Conservation (phyloP, 2,888 invertebrate genomes). For the Phrixothrix hirtus region DNA sequence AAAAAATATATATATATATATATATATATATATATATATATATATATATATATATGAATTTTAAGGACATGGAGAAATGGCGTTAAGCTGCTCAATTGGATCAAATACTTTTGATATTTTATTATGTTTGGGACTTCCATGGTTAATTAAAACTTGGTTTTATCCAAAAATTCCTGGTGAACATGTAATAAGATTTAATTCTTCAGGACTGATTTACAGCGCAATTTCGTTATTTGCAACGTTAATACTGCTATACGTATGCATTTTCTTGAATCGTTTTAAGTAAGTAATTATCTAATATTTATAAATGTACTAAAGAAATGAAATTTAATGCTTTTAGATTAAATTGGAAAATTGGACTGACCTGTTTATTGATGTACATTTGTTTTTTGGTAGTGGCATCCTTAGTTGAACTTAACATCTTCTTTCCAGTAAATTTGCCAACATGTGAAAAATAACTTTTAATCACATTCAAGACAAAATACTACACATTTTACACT, state of each 20-base stretch:
- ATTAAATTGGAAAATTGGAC: conserved; percentile 72
- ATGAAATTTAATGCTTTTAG: conserved; percentile 51
- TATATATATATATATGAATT: too few species aligned
- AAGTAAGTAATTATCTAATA: conserved; percentile 43
- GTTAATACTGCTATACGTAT: conserved; percentile 68
- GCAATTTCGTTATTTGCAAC: conserved; percentile 75
- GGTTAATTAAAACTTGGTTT: conserved; percentile 71
- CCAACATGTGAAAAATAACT: conserved; percentile 66
- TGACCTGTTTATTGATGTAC: conserved; percentile 70
- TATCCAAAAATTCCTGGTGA: conserved; percentile 63
- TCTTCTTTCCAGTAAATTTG: conserved; percentile 74
- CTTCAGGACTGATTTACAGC: conserved; percentile 75
- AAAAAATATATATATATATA: too few species aligned
- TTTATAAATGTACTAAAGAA: not conserved
- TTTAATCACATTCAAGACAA: too few species aligned
- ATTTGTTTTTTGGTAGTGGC: conserved; percentile 69
- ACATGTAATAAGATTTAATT: conserved; percentile 71
- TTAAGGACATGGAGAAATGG: conserved; percentile 79
- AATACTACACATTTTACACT: too few species aligned
- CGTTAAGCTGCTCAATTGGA: conserved; percentile 79
- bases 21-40: too few species aligned
- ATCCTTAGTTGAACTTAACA: conserved; percentile 74
- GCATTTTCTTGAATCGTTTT: conserved; percentile 70
- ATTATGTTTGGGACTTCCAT: conserved; percentile 76
- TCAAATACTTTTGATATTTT: conserved; percentile 83